Evolutionary conservation across 2,113 vertebrate genomes (phyloP), one percentile per base, ranked within the genome.

Genomic region (Eolophus roseicapilla): DNA sequence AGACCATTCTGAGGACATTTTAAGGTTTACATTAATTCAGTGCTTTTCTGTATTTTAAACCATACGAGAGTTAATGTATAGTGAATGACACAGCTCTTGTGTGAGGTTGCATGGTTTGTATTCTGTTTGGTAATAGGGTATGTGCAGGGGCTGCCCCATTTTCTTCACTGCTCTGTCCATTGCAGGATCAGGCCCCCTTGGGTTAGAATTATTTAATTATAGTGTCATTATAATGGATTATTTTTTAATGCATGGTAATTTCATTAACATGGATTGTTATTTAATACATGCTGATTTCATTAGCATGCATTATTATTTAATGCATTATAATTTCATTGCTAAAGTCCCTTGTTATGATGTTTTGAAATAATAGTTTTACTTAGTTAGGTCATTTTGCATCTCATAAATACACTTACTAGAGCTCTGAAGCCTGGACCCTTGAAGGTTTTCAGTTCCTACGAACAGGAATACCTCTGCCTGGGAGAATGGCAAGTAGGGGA

Each of bases 1-100:
- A 44, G 74, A 13, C 27, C 35, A 0, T 91, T 92, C 37, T 49
- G 68, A 83, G 64, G 82, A 13, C 6, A 1, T 35, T 53, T 57
- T 27, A 31, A 81, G 60, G 83, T 91, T 92, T 71, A 62, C 65
- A 1, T 75, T 43, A 44, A 33, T 93, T 82, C 43, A n/a, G 70
- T 14, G 69, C 50, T 82, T 31, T 62, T 63, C 57, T 63, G 6
- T 43, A 1, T 18, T 86, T 28, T 77, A 39, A 52, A 75, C 16
- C 21, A 1, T 7, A 1, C 1, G 24, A n/a, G 63, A 65, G 24
- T 43, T 39, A 1, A 57, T 10, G 7, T n/a, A 1, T 15, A 35
- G 24, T 59, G 57, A 6, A 24, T 17, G 87, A 4, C 31, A 9
- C 33, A 13, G 55, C 27, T 53, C 9, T 21, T 11, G 41, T 4